Percentiles rank a stretch among this genome's conserved stretches.
Conservation (phyloP, 2,113 vertebrate species). For the Clarias gariepinus region DNA sequence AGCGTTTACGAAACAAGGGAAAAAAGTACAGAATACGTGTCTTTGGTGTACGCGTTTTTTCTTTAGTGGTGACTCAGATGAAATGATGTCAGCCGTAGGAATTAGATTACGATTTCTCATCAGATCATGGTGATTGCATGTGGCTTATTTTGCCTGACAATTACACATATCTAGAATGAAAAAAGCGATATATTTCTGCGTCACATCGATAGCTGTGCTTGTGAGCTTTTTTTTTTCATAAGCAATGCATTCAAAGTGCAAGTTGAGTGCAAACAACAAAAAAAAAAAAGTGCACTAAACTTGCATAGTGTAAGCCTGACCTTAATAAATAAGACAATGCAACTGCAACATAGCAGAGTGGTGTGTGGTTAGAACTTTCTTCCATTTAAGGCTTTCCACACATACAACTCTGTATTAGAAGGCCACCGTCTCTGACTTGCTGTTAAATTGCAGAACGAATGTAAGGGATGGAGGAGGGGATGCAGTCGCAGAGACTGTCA, state of each 20-base stretch:
- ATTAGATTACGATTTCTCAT: background rate
- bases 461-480: conserved; percentile 49
- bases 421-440: conserved; percentile 58
- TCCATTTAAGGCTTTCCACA: conserved; percentile 61
- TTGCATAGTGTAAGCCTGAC: conserved; percentile 30
- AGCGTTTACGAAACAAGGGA: background rate
- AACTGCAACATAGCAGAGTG: conserved; percentile 40
- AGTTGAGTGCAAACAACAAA: conserved; percentile 4
- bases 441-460: conserved; percentile 59
- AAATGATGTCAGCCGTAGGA: conserved; percentile 8
- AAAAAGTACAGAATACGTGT: background rate
- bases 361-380: conserved; percentile 56
- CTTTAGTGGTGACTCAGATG: background rate
- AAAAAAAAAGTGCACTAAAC: conserved; percentile 32
- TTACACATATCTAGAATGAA: background rate
- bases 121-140: background rate
- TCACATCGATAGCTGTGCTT: background rate
- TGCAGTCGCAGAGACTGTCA: conserved; percentile 53
- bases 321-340: conserved; percentile 36
- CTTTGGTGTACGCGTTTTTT: background rate
- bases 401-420: conserved; percentile 59
- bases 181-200: background rate
- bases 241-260: conserved; percentile 9
- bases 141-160: background rate
- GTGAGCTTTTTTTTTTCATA: background rate